Evolutionary conservation across 2,797 vertebrate genomes (phyloP), one percentile per base, ranked within the genome.

Genomic region (Fistularia tabacaria): DNA sequence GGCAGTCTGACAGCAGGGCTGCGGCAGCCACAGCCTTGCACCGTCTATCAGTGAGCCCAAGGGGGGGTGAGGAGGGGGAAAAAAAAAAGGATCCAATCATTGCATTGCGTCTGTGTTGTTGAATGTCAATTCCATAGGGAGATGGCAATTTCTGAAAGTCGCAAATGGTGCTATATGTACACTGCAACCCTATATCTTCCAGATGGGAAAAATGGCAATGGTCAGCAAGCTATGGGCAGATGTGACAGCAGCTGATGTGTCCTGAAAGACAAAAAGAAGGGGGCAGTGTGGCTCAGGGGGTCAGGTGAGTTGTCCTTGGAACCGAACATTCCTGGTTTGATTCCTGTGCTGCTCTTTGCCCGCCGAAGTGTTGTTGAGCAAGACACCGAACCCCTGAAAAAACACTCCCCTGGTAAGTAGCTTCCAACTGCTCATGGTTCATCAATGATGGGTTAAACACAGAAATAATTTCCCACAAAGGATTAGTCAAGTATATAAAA

Each of bases 1-100:
- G 68, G 77, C 84, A 76, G 62, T 69, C 73, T 85, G 83, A 86
- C 83, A 86, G 77, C 77, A 72, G 77, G 71, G 70, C 76, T 80
- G 70, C 64, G 73, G 77, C 74, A 80, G 69, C 65, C 59, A 38
- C 62, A 61, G 80, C 69, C 69, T 73, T 6, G 75, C 42, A 57
- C 68, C 67, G 58, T 47, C 66, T 64, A 61, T 61, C 54, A 1
- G n/a, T 61, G 64, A 73, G 60, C 62, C 71, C 69, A 57, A 52
- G 61, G 68, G 67, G 54, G 64, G 10, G 38, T 55, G 52, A 42
- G 59, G 15, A 57, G 44, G 50, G 59, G 37, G 69, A 51, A 41
- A 9, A 12, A 8, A 10, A 42, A 15, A 41, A 36, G 46, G 53
- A 59, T 64, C 57, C 61, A 25, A 61, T 71, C 57, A 71, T 64